phyloP scores from a whole-genome alignment of 2,888 invertebrate species.

The Lagria hirta region DNA sequence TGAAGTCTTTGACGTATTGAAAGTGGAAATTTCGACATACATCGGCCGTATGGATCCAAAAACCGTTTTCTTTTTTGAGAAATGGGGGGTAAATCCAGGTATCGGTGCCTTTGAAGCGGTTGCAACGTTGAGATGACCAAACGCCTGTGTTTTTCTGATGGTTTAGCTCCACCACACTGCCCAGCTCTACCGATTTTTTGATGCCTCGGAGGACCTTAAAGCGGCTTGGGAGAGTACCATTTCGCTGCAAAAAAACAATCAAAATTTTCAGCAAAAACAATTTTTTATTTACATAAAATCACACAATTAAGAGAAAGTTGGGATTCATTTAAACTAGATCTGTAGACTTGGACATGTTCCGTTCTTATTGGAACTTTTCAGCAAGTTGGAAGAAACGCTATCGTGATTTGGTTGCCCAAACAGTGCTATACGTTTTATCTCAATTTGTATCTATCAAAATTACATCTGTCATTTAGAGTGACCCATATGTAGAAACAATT shows the following conservation, averaged over 20 bases:
- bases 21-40: constrained; percentile 71
- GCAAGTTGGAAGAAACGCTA: too few species aligned
- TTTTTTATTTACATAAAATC: too few species aligned
- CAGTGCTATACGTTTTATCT: too few species aligned
- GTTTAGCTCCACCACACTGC: constrained; percentile 67
- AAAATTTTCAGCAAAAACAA: too few species aligned
- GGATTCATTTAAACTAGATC: too few species aligned
- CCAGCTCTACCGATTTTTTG: constrained; percentile 69
- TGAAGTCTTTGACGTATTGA: constrained; percentile 60
- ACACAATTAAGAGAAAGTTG: too few species aligned
- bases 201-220: constrained; percentile 74
- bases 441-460: too few species aligned
- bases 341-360: too few species aligned
- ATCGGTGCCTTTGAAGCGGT: constrained; percentile 76
- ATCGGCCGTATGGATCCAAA: constrained; percentile 71
- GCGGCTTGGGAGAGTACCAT: constrained; percentile 65
- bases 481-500: too few species aligned
- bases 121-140: constrained; percentile 71
- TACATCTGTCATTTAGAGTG: too few species aligned
- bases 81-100: constrained; percentile 82
- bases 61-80: constrained; percentile 57
- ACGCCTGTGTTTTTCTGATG: constrained; percentile 60
- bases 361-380: too few species aligned
- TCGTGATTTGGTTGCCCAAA: too few species aligned
- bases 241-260: constrained; percentile 59